phyloP scores from a whole-genome alignment of 2,113 vertebrate genomes.

The Atherinomorus stipes region DNA sequence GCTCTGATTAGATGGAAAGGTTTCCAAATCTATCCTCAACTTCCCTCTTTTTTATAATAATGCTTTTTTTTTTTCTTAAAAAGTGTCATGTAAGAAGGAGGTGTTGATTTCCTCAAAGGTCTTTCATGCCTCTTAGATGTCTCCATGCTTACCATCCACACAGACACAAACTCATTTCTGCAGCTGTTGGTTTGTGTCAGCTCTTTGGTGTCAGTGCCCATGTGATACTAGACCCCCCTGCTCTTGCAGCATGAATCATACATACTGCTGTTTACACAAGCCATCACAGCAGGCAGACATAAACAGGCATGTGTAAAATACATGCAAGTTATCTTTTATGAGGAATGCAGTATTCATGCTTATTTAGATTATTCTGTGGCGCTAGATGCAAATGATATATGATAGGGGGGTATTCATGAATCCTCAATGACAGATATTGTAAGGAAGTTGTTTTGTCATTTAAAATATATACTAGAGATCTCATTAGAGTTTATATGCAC shows the following conservation, averaged over 20 bases:
- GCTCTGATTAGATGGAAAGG: conserved; percentile 26
- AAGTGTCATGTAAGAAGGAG: conserved; percentile 20
- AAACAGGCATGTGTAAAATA: background rate
- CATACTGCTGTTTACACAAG: conserved; percentile 13
- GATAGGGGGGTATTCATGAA: background rate
- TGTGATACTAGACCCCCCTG: conserved; percentile 21
- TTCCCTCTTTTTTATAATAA: conserved; percentile 11
- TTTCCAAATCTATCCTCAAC: conserved; percentile 3
- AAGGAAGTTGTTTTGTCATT: too few species aligned
- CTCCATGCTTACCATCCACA: conserved; percentile 11
- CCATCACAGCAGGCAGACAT: background rate
- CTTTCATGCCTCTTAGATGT: conserved; percentile 18
- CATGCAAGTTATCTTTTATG: too few species aligned
- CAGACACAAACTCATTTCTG: conserved; percentile 23
- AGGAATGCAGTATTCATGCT: background rate
- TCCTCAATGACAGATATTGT: too few species aligned
- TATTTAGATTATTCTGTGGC: conserved; percentile 7
- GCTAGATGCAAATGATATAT: background rate
- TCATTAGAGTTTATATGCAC: too few species aligned
- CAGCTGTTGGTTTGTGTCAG: conserved; percentile 28
- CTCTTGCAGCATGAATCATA: conserved; percentile 51
- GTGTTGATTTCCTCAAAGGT: conserved; percentile 22
- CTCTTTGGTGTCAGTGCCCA: conserved; percentile 4
- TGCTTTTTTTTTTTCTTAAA: conserved; percentile 16
- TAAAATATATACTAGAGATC: too few species aligned